Evolutionary conservation across 2,888 invertebrate species (phyloP).

Genomic region (Xanthia icteritia): DNA sequence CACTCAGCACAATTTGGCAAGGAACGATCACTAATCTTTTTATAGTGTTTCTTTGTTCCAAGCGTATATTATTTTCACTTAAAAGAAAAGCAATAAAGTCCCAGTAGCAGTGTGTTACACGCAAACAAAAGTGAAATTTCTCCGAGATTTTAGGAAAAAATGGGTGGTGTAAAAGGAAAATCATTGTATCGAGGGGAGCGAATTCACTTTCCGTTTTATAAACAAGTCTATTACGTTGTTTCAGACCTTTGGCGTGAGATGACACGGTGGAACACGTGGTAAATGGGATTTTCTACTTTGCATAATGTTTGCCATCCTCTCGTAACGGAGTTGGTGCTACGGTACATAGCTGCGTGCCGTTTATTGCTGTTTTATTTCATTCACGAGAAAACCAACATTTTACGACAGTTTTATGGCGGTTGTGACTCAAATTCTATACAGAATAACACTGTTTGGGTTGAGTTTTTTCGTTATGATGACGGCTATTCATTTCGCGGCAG

Average conservation of each 20-base stretch:
- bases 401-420: slow-evolving; percentile 58
- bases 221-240: slow-evolving; percentile 81
- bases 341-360: slow-evolving; percentile 47
- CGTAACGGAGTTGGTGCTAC: slow-evolving; percentile 56
- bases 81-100: slow-evolving; percentile 54
- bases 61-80: slow-evolving; percentile 53
- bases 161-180: slow-evolving; percentile 64
- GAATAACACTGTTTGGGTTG: slow-evolving; percentile 33
- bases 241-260: slow-evolving; percentile 71
- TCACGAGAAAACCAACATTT: slow-evolving; percentile 58
- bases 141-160: slow-evolving; percentile 43
- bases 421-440: slow-evolving; percentile 49
- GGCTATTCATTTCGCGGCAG: slow-evolving; percentile 43
- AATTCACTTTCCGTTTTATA: slow-evolving; percentile 78
- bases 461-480: slow-evolving; percentile 33
- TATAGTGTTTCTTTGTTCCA: slow-evolving; percentile 52
- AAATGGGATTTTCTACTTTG: slow-evolving; percentile 84
- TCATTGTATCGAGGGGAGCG: slow-evolving; percentile 72
- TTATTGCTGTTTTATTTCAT: slow-evolving; percentile 62
- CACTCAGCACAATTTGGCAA: slow-evolving; percentile 62
- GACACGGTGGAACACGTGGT: slow-evolving; percentile 72
- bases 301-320: slow-evolving; percentile 79
- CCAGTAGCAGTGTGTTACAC: slow-evolving; percentile 29
- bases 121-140: slow-evolving; percentile 45
- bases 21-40: slow-evolving; percentile 60